Percentiles rank a stretch among this genome's conserved stretches.
phyloP scores from a whole-genome alignment of 2,888 invertebrate species.

The Slavum lentiscoides region DNA sequence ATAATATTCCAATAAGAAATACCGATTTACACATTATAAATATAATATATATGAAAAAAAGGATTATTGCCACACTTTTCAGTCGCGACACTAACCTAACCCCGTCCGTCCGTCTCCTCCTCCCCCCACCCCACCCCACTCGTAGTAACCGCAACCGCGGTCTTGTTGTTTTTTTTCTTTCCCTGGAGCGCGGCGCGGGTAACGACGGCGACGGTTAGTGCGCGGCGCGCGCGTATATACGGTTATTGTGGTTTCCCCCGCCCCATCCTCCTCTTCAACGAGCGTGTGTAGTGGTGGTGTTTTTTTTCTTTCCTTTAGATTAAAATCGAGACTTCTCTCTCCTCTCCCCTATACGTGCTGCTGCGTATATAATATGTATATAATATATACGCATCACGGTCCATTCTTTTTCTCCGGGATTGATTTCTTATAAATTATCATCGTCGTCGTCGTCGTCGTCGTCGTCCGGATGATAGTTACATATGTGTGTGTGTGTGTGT shows the following conservation, averaged over 20 bases:
- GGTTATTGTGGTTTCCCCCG: slow-evolving; percentile 30
- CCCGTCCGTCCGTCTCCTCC: too few relatives aligned
- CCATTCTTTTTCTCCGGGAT: slow-evolving; percentile 17
- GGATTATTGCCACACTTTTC: too few relatives aligned
- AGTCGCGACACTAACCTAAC: too few relatives aligned
- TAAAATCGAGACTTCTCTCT: slow-evolving; percentile 19
- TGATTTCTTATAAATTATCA: slow-evolving; percentile 50
- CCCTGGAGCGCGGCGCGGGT: background rate
- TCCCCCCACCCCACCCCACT: too few relatives aligned
- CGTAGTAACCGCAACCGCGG: background rate
- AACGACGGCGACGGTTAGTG: slow-evolving; percentile 9
- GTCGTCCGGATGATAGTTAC: slow-evolving; percentile 24
- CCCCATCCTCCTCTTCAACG: too few relatives aligned
- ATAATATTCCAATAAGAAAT: too few relatives aligned
- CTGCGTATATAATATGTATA: too few relatives aligned
- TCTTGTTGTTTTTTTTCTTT: background rate
- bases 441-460: slow-evolving; percentile 8
- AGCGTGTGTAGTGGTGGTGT: background rate
- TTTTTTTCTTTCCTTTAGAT: slow-evolving; percentile 30
- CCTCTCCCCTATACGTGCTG: background rate
- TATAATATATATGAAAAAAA: too few relatives aligned
- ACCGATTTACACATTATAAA: too few relatives aligned
- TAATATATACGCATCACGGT: too few relatives aligned
- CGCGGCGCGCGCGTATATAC: slow-evolving; percentile 1
- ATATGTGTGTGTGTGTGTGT: too few relatives aligned